A percentile compares a stretch with the other conserved stretches of the same genome.
Conservation (phyloP, 2,888 invertebrate genomes). For the Coenonympha arcania region DNA sequence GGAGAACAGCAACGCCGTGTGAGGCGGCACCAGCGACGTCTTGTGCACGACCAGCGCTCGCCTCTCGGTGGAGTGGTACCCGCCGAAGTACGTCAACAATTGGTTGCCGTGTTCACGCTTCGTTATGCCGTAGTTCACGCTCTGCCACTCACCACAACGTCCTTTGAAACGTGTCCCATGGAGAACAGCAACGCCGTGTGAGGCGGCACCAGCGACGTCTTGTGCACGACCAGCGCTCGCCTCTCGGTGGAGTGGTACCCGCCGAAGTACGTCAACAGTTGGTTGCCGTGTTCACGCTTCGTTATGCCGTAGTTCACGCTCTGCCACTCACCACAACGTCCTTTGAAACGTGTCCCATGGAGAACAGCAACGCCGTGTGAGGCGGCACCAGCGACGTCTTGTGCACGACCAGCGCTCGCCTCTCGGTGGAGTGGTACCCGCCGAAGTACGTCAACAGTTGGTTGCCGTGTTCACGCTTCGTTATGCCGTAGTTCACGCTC, state of each 20-base stretch:
- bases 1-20: conserved; percentile 74
- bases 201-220: conserved; percentile 75
- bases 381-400: conserved; percentile 76
- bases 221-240: conserved; percentile 71
- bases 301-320: conserved; percentile 76
- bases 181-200: conserved; percentile 74
- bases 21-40: conserved; percentile 73
- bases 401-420: conserved; percentile 71
- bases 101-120: conserved; percentile 48
- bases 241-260: conserved; percentile 73
- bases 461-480: conserved; percentile 44
- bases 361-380: conserved; percentile 74
- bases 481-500: conserved; percentile 76
- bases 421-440: conserved; percentile 70
- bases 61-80: conserved; percentile 71
- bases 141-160: conserved; percentile 54
- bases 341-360: conserved; percentile 38
- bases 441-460: conserved; percentile 73
- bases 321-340: conserved; percentile 45
- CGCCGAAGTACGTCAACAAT: conserved; percentile 73
- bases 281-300: conserved; percentile 45
- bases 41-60: conserved; percentile 73
- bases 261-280: conserved; percentile 72
- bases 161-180: conserved; percentile 37
- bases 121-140: conserved; percentile 74